Percentiles rank a stretch among this genome's conserved stretches.
These are phyloP conservation scores for Drosophila flavopinicola DNA, from an alignment of 2,888 invertebrate species.

Conservation along the genomic window DNA sequence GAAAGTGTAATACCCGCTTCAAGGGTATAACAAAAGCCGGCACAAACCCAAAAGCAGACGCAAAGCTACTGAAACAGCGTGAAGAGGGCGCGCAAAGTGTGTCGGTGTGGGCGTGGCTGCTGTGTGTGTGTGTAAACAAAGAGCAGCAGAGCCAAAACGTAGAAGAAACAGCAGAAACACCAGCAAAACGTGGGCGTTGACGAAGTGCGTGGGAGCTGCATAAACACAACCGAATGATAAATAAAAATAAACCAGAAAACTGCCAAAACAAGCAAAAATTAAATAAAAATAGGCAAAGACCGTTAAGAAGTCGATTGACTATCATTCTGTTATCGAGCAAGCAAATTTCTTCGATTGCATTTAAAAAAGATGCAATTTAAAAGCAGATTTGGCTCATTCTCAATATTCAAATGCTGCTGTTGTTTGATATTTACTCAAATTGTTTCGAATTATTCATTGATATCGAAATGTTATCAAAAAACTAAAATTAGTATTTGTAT, in stretches of 20 bases:
- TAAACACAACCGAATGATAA: conserved; percentile 13
- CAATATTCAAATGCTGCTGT: too few relatives aligned
- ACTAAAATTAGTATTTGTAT: too few relatives aligned
- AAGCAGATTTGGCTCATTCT: too few relatives aligned
- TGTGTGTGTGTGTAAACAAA: conserved; percentile 24
- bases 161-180: conserved; percentile 6
- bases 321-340: too few relatives aligned
- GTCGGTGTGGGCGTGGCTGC: conserved; percentile 30
- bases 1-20: too few relatives aligned
- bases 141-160: background rate
- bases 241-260: background rate
- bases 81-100: conserved; percentile 2
- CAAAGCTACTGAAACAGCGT: conserved; percentile 1
- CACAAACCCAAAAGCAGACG: conserved; percentile 25
- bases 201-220: conserved; percentile 23
- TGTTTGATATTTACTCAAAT: too few relatives aligned
- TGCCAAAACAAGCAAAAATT: background rate
- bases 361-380: too few relatives aligned
- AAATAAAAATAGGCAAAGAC: background rate
- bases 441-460: too few relatives aligned
- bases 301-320: background rate
- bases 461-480: too few relatives aligned
- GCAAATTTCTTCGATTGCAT: too few relatives aligned
- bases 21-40: background rate
- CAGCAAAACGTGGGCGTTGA: conserved; percentile 22